Evolutionary conservation across 2,113 vertebrate species (phyloP).

Genomic region (Recurvirostra avosetta): DNA sequence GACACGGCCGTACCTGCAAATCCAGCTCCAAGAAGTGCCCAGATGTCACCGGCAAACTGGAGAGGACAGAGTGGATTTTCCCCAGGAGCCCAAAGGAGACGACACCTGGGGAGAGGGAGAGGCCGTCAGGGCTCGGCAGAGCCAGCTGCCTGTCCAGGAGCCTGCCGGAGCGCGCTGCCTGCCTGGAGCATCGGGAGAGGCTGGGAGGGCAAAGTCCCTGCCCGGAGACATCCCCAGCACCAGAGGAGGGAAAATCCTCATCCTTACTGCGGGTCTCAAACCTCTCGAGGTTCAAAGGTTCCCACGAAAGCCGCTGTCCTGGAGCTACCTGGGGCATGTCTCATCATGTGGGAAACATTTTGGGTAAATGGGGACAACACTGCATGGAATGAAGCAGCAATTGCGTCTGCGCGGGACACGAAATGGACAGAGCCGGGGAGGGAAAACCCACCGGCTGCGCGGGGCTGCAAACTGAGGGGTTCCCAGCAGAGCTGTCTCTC

Average conservation of each 20-base stretch:
- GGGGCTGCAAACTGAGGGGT: neutral
- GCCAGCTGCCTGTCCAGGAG: neutral
- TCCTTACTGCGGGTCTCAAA: rapidly evolving
- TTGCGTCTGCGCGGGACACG: rapidly evolving
- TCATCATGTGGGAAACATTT: rapidly evolving
- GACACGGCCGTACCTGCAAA: neutral
- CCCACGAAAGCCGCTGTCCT: neutral
- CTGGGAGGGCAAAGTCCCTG: neutral
- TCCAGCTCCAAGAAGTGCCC: neutral
- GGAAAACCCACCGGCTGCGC: too few relatives aligned
- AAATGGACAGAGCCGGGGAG: neutral
- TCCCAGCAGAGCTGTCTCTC: neutral
- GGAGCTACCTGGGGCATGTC: too few relatives aligned
- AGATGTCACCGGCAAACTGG: rapidly evolving
- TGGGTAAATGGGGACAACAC: neutral
- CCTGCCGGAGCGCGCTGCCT: neutral
- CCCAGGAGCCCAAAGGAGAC: neutral
- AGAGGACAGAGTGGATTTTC: neutral
- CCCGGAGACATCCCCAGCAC: rapidly evolving
- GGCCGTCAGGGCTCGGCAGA: neutral
- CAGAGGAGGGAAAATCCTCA: neutral
- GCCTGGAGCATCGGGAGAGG: neutral
- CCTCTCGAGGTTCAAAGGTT: rapidly evolving
- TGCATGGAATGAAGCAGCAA: neutral
- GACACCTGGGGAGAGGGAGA: neutral